Evolutionary conservation across 1,140 invertebrate species (phyloP).

Genomic region (Cecropterus lyciades): DNA sequence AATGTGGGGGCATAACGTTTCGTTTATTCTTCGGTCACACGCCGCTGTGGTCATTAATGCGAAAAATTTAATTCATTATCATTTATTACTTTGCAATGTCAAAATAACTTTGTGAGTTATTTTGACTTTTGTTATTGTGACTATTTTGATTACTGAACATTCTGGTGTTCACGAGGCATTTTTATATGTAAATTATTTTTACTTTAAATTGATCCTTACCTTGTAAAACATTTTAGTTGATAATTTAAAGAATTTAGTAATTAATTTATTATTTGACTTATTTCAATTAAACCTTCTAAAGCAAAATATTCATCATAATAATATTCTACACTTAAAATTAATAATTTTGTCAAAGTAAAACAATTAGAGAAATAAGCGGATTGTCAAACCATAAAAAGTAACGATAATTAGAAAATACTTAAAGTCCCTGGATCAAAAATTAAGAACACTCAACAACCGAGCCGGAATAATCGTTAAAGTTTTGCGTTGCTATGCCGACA

Average conservation of each 20-base stretch:
- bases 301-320: too few species aligned
- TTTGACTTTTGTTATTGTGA: too few species aligned
- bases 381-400: slow-evolving; percentile 52
- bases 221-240: too few species aligned
- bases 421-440: slow-evolving; percentile 64
- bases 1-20: slow-evolving; percentile 12
- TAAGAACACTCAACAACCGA: slow-evolving; percentile 68
- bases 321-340: too few species aligned
- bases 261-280: too few species aligned
- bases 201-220: too few species aligned
- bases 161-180: too few species aligned
- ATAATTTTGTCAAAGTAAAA: not conserved
- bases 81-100: not conserved
- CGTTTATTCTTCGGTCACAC: slow-evolving; percentile 2
- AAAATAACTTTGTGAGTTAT: not conserved
- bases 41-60: not conserved
- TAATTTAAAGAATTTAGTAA: too few species aligned
- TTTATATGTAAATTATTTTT: too few species aligned
- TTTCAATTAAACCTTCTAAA: too few species aligned
- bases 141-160: too few species aligned
- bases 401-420: slow-evolving; percentile 48
- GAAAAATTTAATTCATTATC: not conserved
- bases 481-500: slow-evolving; percentile 68
- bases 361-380: not conserved
- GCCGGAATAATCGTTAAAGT: slow-evolving; percentile 73